Base-by-base conservation (phyloP, 2,797 vertebrate genomes). In the Erpetoichthys calabaricus region DNA sequence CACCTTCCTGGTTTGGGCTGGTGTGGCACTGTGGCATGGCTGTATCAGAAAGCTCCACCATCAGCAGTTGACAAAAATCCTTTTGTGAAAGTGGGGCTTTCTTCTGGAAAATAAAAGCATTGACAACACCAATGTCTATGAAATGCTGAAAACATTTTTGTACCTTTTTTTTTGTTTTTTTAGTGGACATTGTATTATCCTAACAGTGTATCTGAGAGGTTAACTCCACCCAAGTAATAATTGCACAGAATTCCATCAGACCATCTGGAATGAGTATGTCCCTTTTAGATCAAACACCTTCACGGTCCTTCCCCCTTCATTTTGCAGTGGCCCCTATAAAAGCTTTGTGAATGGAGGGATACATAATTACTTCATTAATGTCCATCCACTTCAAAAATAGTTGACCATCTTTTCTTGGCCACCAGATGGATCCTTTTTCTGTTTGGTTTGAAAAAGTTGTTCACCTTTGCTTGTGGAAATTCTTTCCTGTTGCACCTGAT, bases 71-170 rank as follows among this genome's bases (percentile, higher is more conserved):
- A n/a, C n/a, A n/a, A n/a, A n/a, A n/a, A n/a, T n/a, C n/a, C n/a
- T n/a, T n/a, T n/a, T n/a, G n/a, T n/a, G n/a, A n/a, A n/a, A n/a
- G n/a, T n/a, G n/a, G n/a, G n/a, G n/a, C n/a, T n/a, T n/a, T n/a
- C n/a, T n/a, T n/a, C n/a, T n/a, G n/a, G n/a, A n/a, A n/a, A n/a
- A n/a, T n/a, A n/a, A n/a, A n/a, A n/a, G n/a, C n/a, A n/a, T 67
- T 70, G 3, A 56, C 65, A 5, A 60, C 59, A 8, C 61, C 63
- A 10, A 68, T 66, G 55, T 69, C 67, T 59, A 69, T 45, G 5
- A 68, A 63, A 57, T 69, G 59, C 3, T 60, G 44, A 56, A 66
- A 68, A 9, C n/a, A 7, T 58, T 66, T 8, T 10, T 47, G 57
- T 64, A 66, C 68, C 64, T 68, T 47, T 56, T 55, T 44, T 44